These are phyloP conservation scores for Antheraea assamensis DNA, from an alignment of 2,888 invertebrate species.

Conservation along the genomic window DNA sequence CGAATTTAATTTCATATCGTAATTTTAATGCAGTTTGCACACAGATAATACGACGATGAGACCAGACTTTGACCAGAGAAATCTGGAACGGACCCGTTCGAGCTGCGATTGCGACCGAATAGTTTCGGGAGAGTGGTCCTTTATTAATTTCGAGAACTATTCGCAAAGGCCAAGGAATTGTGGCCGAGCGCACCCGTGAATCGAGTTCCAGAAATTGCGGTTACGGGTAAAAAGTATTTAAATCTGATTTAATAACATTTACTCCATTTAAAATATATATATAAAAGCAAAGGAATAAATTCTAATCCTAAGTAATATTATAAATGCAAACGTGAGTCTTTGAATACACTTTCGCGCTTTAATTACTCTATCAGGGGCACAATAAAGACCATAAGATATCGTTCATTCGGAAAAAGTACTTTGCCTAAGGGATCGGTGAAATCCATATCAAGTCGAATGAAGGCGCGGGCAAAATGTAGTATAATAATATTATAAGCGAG, in stretches of 20 bases:
- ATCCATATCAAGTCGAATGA: too few species aligned
- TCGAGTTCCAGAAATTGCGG: neutral
- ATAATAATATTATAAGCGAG: too few species aligned
- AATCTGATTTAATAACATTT: neutral
- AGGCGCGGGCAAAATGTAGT: too few species aligned
- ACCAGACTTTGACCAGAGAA: conserved; percentile 26
- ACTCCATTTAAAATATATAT: neutral
- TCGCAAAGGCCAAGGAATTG: conserved; percentile 10
- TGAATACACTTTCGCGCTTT: too few species aligned
- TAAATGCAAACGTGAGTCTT: too few species aligned
- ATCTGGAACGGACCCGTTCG: conserved; percentile 27
- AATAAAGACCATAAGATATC: too few species aligned
- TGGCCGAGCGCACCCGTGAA: conserved; percentile 7
- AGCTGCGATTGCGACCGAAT: conserved; percentile 23
- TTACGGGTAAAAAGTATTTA: neutral
- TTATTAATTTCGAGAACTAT: conserved; percentile 27
- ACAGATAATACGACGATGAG: conserved; percentile 27
- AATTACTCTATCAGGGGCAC: too few species aligned
- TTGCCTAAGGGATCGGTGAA: too few species aligned
- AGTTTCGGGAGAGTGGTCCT: conserved; percentile 24
- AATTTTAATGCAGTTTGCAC: conserved; percentile 21
- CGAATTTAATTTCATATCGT: neutral
- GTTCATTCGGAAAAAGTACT: too few species aligned
- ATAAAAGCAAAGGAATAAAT: neutral
- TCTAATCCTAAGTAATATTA: too few species aligned